phyloP scores from a whole-genome alignment of 2,797 vertebrate genomes.

The Artibeus lituratus region DNA sequence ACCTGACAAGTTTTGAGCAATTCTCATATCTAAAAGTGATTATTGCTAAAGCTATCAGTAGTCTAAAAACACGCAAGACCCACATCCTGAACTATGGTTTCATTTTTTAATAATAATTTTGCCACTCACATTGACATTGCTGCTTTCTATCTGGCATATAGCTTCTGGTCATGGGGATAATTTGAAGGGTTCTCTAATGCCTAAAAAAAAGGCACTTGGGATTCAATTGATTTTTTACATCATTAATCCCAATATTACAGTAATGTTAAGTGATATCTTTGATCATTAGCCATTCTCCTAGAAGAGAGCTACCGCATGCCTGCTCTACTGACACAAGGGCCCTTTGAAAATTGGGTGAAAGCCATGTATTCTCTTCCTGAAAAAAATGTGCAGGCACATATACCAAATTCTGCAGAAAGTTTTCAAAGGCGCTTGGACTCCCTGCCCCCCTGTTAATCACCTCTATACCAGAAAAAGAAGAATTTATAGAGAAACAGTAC shows the following conservation, averaged over 20 bases:
- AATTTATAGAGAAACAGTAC: neutral
- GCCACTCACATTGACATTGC: neutral
- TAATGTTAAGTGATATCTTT: neutral
- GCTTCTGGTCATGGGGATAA: neutral
- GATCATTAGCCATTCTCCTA: neutral
- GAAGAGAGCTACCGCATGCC: neutral
- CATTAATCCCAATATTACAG: constrained; percentile 5
- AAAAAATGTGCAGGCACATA: neutral
- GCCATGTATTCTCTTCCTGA: neutral
- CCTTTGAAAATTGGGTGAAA: constrained; percentile 18
- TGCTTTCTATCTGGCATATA: neutral
- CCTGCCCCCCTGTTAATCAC: neutral
- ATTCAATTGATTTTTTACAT: neutral
- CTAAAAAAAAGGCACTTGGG: neutral
- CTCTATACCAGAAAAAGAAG: neutral
- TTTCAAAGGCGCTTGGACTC: neutral
- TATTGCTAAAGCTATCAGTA: constrained; percentile 11
- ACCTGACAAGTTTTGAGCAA: constrained; percentile 7
- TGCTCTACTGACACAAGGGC: neutral
- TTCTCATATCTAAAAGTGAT: neutral
- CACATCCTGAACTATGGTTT: neutral
- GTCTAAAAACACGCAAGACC: neutral
- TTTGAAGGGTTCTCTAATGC: constrained; percentile 18
- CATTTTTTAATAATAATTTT: constrained; percentile 33
- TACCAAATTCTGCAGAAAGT: neutral